Percentiles rank a stretch among this genome's conserved stretches.
These are phyloP conservation scores for Adelosebastes latens DNA, from an alignment of 2,797 vertebrate genomes.

Conservation along the genomic window DNA sequence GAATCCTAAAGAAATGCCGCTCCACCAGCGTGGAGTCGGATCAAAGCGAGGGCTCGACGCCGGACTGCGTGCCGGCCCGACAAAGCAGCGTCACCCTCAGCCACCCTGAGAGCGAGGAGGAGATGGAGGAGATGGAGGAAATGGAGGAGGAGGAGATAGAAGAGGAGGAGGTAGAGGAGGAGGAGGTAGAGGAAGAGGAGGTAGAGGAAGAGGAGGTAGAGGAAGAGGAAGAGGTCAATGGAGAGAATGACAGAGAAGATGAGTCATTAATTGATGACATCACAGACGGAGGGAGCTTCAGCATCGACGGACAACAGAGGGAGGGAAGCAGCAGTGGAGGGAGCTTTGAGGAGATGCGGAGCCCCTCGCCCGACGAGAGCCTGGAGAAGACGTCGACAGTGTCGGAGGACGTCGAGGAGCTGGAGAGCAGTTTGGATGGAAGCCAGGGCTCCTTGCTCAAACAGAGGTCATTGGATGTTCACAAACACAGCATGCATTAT, in stretches of 20 bases:
- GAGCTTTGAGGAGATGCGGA: constrained; percentile 73
- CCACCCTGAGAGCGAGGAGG: constrained; percentile 64
- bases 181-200: constrained; percentile 27
- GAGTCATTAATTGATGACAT: constrained; percentile 58
- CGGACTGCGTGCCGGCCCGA: constrained; percentile 31
- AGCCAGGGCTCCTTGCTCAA: constrained; percentile 73
- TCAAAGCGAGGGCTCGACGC: constrained; percentile 56
- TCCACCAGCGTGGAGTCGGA: constrained; percentile 80
- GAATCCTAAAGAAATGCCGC: constrained; percentile 85
- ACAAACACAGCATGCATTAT: neutral
- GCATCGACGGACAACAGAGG: constrained; percentile 9
- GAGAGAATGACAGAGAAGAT: constrained; percentile 61
- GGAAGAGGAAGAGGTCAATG: constrained; percentile 40
- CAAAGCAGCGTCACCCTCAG: constrained; percentile 70
- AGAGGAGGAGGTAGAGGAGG: constrained; percentile 26
- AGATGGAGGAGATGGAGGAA: constrained; percentile 23
- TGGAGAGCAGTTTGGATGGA: constrained; percentile 80
- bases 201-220: constrained; percentile 23
- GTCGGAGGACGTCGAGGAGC: constrained; percentile 82
- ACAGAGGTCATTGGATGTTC: constrained; percentile 71
- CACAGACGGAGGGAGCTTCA: constrained; percentile 53
- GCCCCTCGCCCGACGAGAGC: constrained; percentile 64
- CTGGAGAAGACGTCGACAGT: constrained; percentile 68
- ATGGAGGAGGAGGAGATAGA: constrained; percentile 28
- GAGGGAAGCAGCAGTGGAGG: constrained; percentile 38